Conservation (phyloP, 2,113 vertebrate species). For the Anser brachyrhynchus region DNA sequence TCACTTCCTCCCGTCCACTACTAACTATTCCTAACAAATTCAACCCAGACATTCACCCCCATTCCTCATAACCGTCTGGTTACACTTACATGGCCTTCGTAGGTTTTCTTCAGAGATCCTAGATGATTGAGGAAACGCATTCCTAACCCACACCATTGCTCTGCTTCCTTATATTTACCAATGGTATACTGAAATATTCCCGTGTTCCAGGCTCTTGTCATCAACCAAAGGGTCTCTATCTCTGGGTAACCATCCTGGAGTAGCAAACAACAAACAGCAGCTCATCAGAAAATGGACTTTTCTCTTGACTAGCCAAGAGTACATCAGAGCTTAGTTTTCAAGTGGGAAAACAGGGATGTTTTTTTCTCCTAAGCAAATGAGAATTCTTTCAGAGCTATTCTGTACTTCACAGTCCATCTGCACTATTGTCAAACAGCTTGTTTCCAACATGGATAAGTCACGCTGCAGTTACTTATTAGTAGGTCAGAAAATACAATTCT, state of each 20-base stretch:
- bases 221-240: conserved; percentile 88
- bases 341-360: not conserved
- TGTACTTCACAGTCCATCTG: not conserved
- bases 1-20: not conserved
- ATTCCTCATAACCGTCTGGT: not conserved
- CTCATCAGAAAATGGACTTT: not conserved
- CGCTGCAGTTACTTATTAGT: not conserved
- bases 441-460: not conserved
- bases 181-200: conserved; percentile 84
- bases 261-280: not conserved
- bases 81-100: conserved; percentile 82
- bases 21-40: not conserved
- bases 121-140: conserved; percentile 86
- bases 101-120: conserved; percentile 84
- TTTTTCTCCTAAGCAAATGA: not conserved
- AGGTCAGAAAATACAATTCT: not conserved
- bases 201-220: conserved; percentile 91
- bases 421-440: not conserved
- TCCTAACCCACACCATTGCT: conserved; percentile 88
- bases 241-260: conserved; percentile 83
- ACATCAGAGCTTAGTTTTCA: not conserved
- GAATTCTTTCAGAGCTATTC: not conserved
- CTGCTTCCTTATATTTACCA: conserved; percentile 81
- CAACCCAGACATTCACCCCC: not conserved
- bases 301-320: not conserved